Evolutionary conservation across 2,113 vertebrate species (phyloP).

Genomic region (Euleptes europaea): DNA sequence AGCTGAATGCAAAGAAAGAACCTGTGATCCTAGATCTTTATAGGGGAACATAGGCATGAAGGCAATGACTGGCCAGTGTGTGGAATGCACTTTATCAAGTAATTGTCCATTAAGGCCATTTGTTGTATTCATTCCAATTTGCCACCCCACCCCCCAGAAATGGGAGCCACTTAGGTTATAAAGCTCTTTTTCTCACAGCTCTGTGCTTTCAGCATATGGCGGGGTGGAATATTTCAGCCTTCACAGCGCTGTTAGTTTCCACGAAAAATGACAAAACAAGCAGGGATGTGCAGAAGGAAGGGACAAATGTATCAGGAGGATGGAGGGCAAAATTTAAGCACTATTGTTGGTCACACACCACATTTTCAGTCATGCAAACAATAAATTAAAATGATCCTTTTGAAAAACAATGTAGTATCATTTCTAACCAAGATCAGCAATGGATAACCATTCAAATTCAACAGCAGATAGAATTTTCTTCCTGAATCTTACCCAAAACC

Average conservation of each 20-base stretch:
- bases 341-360: too few relatives aligned
- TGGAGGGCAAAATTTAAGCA: neutral
- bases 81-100: neutral
- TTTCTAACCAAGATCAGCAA: too few relatives aligned
- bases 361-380: too few relatives aligned
- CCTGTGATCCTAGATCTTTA: neutral
- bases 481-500: too few relatives aligned
- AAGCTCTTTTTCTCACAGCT: neutral
- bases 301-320: neutral
- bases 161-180: neutral
- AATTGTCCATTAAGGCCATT: neutral
- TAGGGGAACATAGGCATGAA: neutral
- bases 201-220: neutral
- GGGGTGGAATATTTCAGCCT: neutral
- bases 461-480: too few relatives aligned
- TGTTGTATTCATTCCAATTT: constrained; percentile 11
- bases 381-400: too few relatives aligned
- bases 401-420: too few relatives aligned
- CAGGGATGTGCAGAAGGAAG: neutral
- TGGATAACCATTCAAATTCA: too few relatives aligned
- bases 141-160: neutral
- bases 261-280: neutral
- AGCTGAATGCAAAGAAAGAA: neutral
- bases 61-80: neutral
- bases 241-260: neutral